These are phyloP conservation scores for Silurus asotus DNA, from an alignment of 2,113 vertebrate species.

Conservation along the genomic window DNA sequence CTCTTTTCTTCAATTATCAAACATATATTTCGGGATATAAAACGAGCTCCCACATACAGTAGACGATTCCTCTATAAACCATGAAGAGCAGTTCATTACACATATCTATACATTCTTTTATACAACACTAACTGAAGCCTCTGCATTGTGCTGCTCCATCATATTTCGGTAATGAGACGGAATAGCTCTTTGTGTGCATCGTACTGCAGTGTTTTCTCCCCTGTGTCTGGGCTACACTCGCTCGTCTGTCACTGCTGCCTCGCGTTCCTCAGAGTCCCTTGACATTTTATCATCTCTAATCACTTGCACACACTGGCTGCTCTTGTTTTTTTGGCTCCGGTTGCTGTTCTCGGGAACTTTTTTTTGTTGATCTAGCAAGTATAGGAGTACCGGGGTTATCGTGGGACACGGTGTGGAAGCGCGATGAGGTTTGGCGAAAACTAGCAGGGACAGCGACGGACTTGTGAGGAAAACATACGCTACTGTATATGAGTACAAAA, in stretches of 20 bases:
- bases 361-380: slow-evolving; percentile 28
- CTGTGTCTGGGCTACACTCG: neutral
- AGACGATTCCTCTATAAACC: neutral
- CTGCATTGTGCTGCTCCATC: neutral
- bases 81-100: neutral
- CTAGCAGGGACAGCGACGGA: neutral
- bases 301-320: slow-evolving; percentile 25
- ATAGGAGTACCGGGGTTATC: neutral
- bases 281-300: slow-evolving; percentile 12
- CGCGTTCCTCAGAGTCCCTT: slow-evolving; percentile 24
- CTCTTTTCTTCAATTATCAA: neutral
- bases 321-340: slow-evolving; percentile 19
- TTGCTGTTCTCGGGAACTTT: slow-evolving; percentile 9
- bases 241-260: slow-evolving; percentile 34
- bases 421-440: neutral
- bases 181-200: neutral
- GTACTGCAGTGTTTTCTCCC: neutral
- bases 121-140: neutral
- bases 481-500: neutral
- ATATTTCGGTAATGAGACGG: slow-evolving; percentile 9
- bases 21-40: neutral
- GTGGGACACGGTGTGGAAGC: neutral
- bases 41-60: neutral
- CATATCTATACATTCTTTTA: neutral
- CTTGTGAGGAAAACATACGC: no score